These are phyloP conservation scores for Xylota segnis DNA, from an alignment of 2,888 invertebrate genomes.

Conservation along the genomic window DNA sequence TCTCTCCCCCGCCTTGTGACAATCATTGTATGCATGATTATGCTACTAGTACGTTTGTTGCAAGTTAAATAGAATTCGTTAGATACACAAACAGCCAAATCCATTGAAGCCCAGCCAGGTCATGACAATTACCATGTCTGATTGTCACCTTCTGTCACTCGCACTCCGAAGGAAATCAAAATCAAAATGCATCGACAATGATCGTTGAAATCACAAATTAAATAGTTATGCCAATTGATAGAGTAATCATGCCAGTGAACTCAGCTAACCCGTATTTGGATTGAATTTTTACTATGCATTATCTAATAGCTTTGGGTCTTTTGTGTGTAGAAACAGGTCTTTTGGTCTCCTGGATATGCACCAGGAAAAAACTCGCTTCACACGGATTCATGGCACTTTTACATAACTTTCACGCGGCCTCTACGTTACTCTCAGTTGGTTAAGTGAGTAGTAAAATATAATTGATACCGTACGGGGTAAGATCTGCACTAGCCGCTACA, in stretches of 20 bases:
- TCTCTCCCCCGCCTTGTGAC: constrained; percentile 2
- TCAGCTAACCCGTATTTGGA: constrained; percentile 45
- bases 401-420: constrained; percentile 51
- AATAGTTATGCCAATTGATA: background rate
- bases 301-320: constrained; percentile 35
- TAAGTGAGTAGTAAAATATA: constrained; percentile 28
- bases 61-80: constrained; percentile 57
- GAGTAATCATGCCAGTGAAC: constrained; percentile 66
- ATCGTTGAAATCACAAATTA: constrained; percentile 10
- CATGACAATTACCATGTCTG: constrained; percentile 55
- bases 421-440: background rate
- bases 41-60: constrained; percentile 43
- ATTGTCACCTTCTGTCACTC: constrained; percentile 61
- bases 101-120: constrained; percentile 66
- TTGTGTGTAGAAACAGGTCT: constrained; percentile 21
- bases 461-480: constrained; percentile 31
- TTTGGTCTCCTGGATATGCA: constrained; percentile 13
- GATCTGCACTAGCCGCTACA: constrained; percentile 41
- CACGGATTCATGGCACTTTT: constrained; percentile 10
- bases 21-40: constrained; percentile 2
- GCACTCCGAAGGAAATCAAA: constrained; percentile 40
- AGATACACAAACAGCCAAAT: constrained; percentile 17
- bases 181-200: constrained; percentile 38
- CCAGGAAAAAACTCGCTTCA: constrained; percentile 60
- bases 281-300: constrained; percentile 34